phyloP scores from a whole-genome alignment of 2,797 vertebrate species.

The Takifugu ocellatus region DNA sequence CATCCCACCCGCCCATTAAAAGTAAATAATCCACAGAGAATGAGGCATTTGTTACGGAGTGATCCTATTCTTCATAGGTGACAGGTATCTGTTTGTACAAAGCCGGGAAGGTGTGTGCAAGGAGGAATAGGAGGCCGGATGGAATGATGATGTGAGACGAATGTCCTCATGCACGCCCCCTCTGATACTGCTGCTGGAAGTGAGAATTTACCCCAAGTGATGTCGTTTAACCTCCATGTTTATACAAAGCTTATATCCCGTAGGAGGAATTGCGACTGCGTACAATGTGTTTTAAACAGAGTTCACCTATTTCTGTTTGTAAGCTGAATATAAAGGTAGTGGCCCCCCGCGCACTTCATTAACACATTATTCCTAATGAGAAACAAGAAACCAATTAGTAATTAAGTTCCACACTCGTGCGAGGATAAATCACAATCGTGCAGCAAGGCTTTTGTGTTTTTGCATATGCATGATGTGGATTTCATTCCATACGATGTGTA shows the following conservation, averaged over 20 bases:
- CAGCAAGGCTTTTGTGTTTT: slow-evolving; percentile 58
- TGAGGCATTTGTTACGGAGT: slow-evolving; percentile 66
- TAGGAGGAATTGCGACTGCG: neutral
- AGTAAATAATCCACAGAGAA: slow-evolving; percentile 76
- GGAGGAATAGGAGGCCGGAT: slow-evolving; percentile 27
- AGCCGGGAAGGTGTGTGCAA: slow-evolving; percentile 42
- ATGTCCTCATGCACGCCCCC: slow-evolving; percentile 4
- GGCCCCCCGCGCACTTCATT: slow-evolving; percentile 68
- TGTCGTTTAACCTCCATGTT: neutral
- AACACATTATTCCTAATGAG: slow-evolving; percentile 68
- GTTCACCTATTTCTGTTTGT: slow-evolving; percentile 2
- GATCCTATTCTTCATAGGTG: slow-evolving; percentile 68
- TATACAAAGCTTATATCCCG: neutral
- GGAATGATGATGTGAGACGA: slow-evolving; percentile 53
- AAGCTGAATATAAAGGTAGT: slow-evolving; percentile 38
- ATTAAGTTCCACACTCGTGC: slow-evolving; percentile 56
- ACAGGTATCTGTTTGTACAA: slow-evolving; percentile 72
- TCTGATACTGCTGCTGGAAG: neutral
- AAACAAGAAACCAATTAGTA: slow-evolving; percentile 62
- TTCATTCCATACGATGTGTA: slow-evolving; percentile 53
- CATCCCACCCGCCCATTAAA: slow-evolving; percentile 72
- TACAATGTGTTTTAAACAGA: neutral
- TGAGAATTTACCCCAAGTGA: neutral
- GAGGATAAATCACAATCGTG: slow-evolving; percentile 58
- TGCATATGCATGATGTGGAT: slow-evolving; percentile 72